Conservation (phyloP, 1,140 invertebrate species). For the Hycleus cichorii region DNA sequence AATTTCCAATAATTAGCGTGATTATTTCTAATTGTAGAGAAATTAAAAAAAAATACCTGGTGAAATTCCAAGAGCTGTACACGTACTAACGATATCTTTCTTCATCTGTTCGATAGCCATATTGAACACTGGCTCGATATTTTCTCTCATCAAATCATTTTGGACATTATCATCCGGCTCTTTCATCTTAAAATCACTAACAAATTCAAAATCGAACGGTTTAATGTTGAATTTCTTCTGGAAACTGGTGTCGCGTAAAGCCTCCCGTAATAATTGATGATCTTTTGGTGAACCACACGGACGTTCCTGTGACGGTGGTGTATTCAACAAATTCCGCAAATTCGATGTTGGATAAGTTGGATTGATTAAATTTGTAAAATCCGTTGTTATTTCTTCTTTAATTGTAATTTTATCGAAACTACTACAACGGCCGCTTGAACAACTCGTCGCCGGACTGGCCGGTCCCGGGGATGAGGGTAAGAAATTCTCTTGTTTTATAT, state of each 20-base stretch:
- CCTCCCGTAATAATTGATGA: conserved; percentile 71
- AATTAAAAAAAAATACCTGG: conserved; percentile 57
- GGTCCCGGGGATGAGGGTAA: conserved; percentile 18
- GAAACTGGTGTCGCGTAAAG: conserved; percentile 72
- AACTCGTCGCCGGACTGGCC: conserved; percentile 21
- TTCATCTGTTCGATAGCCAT: conserved; percentile 79
- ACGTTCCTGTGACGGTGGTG: conserved; percentile 26
- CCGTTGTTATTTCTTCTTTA: conserved; percentile 36
- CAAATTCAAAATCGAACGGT: conserved; percentile 60
- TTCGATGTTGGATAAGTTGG: conserved; percentile 40
- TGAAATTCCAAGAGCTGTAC: conserved; percentile 74
- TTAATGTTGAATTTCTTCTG: conserved; percentile 73
- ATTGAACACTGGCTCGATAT: conserved; percentile 76
- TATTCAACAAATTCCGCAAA: conserved; percentile 32
- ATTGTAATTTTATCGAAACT: conserved; percentile 9
- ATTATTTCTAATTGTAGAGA: neutral
- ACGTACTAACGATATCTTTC: conserved; percentile 77
- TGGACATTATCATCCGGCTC: conserved; percentile 45
- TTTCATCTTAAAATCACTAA: conserved; percentile 50
- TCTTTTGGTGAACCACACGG: conserved; percentile 42
- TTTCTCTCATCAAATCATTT: conserved; percentile 47
- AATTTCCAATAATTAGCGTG: conserved; percentile 24
- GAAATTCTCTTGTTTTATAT: conserved; percentile 46
- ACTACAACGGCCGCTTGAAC: conserved; percentile 7
- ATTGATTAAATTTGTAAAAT: conserved; percentile 42